phyloP scores from a whole-genome alignment of 2,797 vertebrate species.

The Cynopterus sphinx region DNA sequence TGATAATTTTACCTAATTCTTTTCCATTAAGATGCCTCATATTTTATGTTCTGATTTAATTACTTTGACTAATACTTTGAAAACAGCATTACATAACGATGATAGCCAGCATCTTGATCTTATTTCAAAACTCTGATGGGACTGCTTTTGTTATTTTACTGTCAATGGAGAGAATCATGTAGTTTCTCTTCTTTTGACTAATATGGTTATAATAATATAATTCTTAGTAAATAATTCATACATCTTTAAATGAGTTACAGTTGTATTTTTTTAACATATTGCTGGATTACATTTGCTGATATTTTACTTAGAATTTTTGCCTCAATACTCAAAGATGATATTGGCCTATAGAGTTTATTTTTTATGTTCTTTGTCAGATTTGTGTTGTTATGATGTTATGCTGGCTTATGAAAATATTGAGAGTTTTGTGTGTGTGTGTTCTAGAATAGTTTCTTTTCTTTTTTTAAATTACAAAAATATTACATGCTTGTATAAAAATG shows the following conservation, averaged over 20 bases:
- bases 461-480: neutral
- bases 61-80: neutral
- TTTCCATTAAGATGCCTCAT: neutral
- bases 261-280: neutral
- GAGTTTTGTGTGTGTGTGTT: neutral
- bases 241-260: neutral
- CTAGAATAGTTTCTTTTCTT: conserved; percentile 1
- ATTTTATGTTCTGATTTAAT: neutral
- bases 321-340: neutral
- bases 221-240: neutral
- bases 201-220: neutral
- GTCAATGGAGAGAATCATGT: neutral
- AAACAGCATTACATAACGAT: neutral
- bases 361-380: neutral
- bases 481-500: neutral
- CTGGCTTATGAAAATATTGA: neutral
- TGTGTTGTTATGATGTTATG: neutral
- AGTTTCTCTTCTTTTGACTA: neutral
- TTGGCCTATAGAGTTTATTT: neutral
- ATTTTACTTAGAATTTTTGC: conserved; percentile 12
- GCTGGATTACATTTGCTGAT: neutral
- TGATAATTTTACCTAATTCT: neutral
- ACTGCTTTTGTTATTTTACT: neutral
- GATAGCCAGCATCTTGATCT: neutral
- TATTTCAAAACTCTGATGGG: neutral